These are phyloP conservation scores for Dendropsophus ebraccatus DNA, from an alignment of 2,113 vertebrate species.

Conservation along the genomic window DNA sequence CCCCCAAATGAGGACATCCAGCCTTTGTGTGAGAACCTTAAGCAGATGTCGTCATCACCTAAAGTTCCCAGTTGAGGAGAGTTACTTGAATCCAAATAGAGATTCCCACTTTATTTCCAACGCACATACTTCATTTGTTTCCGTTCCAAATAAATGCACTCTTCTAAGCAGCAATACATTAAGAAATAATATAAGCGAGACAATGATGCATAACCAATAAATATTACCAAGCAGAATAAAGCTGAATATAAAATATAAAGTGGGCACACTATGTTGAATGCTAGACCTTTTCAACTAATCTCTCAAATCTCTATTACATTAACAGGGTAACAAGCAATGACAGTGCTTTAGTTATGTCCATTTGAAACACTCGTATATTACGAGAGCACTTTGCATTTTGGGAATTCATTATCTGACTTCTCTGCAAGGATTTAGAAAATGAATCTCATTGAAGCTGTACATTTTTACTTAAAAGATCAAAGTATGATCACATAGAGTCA, in stretches of 20 bases:
- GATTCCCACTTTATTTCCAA: not conserved
- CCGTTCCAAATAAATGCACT: not conserved
- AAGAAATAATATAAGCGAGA: constrained; percentile 6
- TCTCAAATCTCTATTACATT: not conserved
- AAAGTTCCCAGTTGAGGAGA: too few relatives aligned
- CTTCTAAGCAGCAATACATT: not conserved
- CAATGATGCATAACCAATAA: constrained; percentile 34
- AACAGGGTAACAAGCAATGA: constrained; percentile 10
- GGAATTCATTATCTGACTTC: not conserved
- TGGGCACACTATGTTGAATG: not conserved
- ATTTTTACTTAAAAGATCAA: not conserved
- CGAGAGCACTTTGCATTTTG: not conserved
- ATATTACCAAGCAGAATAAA: not conserved
- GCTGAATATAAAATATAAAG: not conserved
- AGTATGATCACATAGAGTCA: not conserved
- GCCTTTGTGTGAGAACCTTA: too few relatives aligned
- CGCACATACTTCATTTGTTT: constrained; percentile 1
- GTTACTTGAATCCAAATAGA: not conserved
- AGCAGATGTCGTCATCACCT: too few relatives aligned
- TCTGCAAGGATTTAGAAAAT: not conserved
- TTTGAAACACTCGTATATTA: not conserved
- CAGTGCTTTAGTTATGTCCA: not conserved
- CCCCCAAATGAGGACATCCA: too few relatives aligned
- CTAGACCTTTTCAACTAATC: not conserved
- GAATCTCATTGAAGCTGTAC: not conserved